Evolutionary conservation across 2,797 vertebrate genomes (phyloP).

Genomic region (Malacoraja senta): DNA sequence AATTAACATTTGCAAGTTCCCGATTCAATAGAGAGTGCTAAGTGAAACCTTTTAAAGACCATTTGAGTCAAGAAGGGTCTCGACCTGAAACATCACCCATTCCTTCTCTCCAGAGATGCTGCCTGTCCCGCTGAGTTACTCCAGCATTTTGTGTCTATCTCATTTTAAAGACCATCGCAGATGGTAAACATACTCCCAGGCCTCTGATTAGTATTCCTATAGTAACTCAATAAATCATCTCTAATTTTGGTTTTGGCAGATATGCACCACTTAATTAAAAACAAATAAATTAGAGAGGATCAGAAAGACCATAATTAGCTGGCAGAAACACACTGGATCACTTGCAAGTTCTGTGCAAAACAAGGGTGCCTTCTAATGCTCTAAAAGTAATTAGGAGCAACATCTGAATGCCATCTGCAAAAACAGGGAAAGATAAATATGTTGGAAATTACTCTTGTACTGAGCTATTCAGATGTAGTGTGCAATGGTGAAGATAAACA

Average conservation of each 20-base stretch:
- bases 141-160: too few species aligned
- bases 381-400: neutral
- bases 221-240: neutral
- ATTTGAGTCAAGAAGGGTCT: too few species aligned
- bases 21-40: too few species aligned
- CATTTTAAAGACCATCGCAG: neutral
- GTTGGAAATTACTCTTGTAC: neutral
- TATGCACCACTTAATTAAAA: conserved; percentile 11
- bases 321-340: neutral
- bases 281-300: neutral
- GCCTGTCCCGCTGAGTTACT: too few species aligned
- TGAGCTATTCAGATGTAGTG: neutral
- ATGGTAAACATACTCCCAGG: neutral
- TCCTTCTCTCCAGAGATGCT: too few species aligned
- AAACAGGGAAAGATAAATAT: neutral
- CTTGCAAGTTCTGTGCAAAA: neutral
- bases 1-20: too few species aligned
- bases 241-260: neutral
- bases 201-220: neutral
- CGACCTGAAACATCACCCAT: too few species aligned
- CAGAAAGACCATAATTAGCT: neutral
- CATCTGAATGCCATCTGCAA: neutral
- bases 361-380: neutral
- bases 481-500: neutral
- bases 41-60: neutral